phyloP scores from a whole-genome alignment of 2,797 vertebrate genomes.

The Hydrolagus colliei region DNA sequence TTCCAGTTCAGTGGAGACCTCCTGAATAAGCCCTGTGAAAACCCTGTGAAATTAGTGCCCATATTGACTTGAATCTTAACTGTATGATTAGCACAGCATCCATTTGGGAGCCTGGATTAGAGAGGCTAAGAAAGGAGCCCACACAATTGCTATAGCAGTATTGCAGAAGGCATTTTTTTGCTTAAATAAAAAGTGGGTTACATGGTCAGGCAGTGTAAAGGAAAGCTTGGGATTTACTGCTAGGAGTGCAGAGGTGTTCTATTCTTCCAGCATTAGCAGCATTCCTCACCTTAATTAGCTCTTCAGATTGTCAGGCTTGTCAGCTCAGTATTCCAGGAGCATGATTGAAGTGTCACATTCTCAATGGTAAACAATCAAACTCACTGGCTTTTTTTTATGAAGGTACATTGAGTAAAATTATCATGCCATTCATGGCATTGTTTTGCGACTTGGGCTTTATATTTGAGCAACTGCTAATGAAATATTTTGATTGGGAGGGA shows the following conservation, averaged over 20 bases:
- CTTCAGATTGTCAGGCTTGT: conserved; percentile 29
- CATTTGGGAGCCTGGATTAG: conserved; percentile 9
- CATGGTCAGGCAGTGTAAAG: conserved; percentile 3
- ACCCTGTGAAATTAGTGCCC: no score
- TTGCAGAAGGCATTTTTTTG: conserved; percentile 19
- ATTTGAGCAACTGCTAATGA: conserved; percentile 27
- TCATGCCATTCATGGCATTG: conserved; percentile 30
- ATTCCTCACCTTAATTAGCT: conserved; percentile 30
- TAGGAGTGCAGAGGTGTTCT: conserved; percentile 29
- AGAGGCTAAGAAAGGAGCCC: neutral
- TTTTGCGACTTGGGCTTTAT: conserved; percentile 31
- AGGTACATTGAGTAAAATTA: conserved; percentile 28
- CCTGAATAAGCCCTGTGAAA: no score
- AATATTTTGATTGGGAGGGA: conserved; percentile 31
- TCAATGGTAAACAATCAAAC: conserved; percentile 27
- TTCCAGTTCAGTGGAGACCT: no score
- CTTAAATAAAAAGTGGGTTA: conserved; percentile 6
- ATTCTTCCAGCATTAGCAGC: conserved; percentile 19
- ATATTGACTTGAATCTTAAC: neutral
- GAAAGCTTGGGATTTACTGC: conserved; percentile 23
- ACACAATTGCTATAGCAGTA: neutral
- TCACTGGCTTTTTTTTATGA: neutral
- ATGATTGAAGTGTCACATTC: conserved; percentile 32
- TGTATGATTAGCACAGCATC: conserved; percentile 1
- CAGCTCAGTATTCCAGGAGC: conserved; percentile 27